Percentiles rank a stretch among this genome's conserved stretches.
Evolutionary conservation across 1,140 invertebrate genomes (phyloP).

Genomic region (Tyrophagus putrescentiae): DNA sequence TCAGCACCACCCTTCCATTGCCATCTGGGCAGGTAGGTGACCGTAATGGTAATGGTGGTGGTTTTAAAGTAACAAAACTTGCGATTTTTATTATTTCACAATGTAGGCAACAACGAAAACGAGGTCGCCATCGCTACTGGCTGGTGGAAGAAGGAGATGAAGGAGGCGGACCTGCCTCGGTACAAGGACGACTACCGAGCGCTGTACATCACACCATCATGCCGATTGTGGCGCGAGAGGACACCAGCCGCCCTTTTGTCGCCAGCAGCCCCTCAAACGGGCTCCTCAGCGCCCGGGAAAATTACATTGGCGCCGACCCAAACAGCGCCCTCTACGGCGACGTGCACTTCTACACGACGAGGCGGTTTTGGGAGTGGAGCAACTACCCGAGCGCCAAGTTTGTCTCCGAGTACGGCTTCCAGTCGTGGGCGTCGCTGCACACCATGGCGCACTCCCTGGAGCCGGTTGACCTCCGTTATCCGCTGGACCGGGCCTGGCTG

Average conservation of each 20-base stretch:
- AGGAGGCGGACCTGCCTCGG: background rate
- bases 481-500: background rate
- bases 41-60: background rate
- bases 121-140: slow-evolving; percentile 68
- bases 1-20: slow-evolving; percentile 71
- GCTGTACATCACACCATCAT: slow-evolving; percentile 66
- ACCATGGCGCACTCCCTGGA: slow-evolving; percentile 44
- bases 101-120: slow-evolving; percentile 96
- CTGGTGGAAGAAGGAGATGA: slow-evolving; percentile 47
- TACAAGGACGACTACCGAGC: slow-evolving; percentile 61
- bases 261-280: slow-evolving; percentile 88
- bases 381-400: too few relatives aligned
- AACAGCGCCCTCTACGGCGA: slow-evolving; percentile 68
- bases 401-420: slow-evolving; percentile 88
- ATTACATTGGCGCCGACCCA: slow-evolving; percentile 60
- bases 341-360: slow-evolving; percentile 29
- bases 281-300: slow-evolving; percentile 51
- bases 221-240: slow-evolving; percentile 45
- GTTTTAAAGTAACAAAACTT: background rate
- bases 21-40: slow-evolving; percentile 47
- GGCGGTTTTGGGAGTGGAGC: slow-evolving; percentile 37
- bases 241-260: slow-evolving; percentile 51
- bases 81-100: too few relatives aligned
- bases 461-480: slow-evolving; percentile 44
- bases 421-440: slow-evolving; percentile 57